phyloP scores from a whole-genome alignment of 2,888 invertebrate genomes.

The Amaurobius ferox region DNA sequence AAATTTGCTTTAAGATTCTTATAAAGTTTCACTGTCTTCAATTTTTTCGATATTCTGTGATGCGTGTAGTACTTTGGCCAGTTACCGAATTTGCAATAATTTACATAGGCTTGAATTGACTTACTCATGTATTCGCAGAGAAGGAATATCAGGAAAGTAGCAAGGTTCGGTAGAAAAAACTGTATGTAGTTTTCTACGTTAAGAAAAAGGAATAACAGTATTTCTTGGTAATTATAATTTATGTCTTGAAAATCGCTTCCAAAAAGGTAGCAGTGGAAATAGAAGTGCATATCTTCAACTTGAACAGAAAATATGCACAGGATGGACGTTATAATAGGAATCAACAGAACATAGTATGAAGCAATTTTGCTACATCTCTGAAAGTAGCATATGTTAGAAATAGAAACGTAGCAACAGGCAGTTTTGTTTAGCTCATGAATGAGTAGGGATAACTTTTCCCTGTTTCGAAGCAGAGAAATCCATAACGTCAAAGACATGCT shows the following conservation, averaged over 20 bases:
- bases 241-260: neutral
- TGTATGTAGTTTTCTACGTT: conserved; percentile 47
- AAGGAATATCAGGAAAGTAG: conserved; percentile 25
- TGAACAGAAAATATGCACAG: conserved; percentile 17
- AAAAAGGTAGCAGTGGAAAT: conserved; percentile 44
- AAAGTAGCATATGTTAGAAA: neutral
- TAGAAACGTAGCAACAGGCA: neutral
- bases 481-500: conserved; percentile 28
- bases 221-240: neutral
- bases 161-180: conserved; percentile 43
- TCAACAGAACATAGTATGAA: conserved; percentile 12
- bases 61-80: neutral
- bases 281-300: conserved; percentile 25
- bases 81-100: neutral
- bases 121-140: conserved; percentile 25
- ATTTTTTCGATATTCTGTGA: neutral
- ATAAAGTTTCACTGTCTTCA: conserved; percentile 19
- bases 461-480: conserved; percentile 20
- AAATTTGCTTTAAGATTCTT: conserved; percentile 27
- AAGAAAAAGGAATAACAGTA: conserved; percentile 32
- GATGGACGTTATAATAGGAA: conserved; percentile 16
- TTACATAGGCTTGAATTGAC: neutral
- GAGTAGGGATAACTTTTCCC: conserved; percentile 10
- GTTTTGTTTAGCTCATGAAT: conserved; percentile 13
- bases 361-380: neutral